phyloP scores from a whole-genome alignment of 2,888 invertebrate genomes.

The Teleogryllus oceanicus region DNA sequence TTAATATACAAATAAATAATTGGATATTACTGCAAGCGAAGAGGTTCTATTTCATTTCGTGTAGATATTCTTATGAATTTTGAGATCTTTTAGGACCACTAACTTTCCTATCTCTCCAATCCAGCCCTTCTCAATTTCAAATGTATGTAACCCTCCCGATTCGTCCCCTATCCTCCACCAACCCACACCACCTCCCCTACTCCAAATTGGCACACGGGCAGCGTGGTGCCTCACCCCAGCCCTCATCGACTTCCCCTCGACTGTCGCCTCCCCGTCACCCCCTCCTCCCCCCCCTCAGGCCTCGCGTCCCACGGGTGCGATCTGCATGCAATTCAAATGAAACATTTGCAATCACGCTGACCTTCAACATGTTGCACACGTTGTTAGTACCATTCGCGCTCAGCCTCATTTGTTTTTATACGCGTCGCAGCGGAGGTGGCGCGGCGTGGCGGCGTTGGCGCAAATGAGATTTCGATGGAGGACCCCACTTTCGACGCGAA shows the following conservation, averaged over 20 bases:
- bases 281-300: not conserved
- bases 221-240: not conserved
- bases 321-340: constrained; percentile 18
- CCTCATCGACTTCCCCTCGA: not conserved
- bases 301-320: not conserved
- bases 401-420: not conserved
- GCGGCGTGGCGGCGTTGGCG: not conserved
- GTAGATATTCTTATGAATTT: too few relatives aligned
- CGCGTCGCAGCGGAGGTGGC: not conserved
- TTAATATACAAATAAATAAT: too few relatives aligned
- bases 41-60: too few relatives aligned
- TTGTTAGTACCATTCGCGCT: constrained; percentile 1
- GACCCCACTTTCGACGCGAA: not conserved
- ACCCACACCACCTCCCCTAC: not conserved
- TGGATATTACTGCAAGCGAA: too few relatives aligned
- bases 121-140: not conserved
- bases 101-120: not conserved
- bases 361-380: not conserved
- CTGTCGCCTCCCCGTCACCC: not conserved
- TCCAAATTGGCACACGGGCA: not conserved
- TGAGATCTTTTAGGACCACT: not conserved
- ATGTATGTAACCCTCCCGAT: not conserved
- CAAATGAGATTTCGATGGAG: not conserved
- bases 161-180: not conserved
- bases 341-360: constrained; percentile 1